These are phyloP conservation scores for Eptesicus fuscus DNA, from an alignment of 2,113 vertebrate species.

Conservation along the genomic window DNA sequence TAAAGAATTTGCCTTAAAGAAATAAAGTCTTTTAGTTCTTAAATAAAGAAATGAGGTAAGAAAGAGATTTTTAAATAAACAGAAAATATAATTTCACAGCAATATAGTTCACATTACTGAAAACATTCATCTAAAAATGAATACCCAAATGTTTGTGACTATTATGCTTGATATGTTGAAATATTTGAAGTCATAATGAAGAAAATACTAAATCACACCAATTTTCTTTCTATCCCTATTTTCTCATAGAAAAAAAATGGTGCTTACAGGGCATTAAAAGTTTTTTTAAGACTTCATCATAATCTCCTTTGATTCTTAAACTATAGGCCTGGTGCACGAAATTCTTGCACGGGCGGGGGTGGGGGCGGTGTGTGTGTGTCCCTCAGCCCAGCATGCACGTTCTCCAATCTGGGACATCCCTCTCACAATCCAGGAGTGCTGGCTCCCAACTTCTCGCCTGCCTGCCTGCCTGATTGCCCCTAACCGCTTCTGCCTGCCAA, in stretches of 20 bases:
- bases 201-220: background rate
- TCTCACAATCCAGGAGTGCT: too few relatives aligned
- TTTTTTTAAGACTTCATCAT: background rate
- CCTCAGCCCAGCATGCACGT: too few relatives aligned
- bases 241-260: background rate
- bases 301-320: background rate
- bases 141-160: background rate
- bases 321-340: too few relatives aligned
- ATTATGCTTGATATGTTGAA: background rate
- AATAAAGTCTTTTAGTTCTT: background rate
- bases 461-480: too few relatives aligned
- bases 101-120: background rate
- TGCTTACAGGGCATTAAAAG: background rate
- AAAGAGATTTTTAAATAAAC: background rate
- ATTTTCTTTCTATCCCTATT: background rate
- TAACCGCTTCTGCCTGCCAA: too few relatives aligned
- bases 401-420: too few relatives aligned
- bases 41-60: background rate
- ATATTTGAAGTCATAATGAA: constrained; percentile 3
- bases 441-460: too few relatives aligned
- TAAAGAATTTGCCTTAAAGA: background rate
- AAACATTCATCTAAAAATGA: background rate
- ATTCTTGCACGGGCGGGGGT: too few relatives aligned
- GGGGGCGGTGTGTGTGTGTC: too few relatives aligned
- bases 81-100: background rate